Evolutionary conservation across 1,140 invertebrate species (phyloP), one percentile per base, ranked within the genome.

Genomic region (Scaptomyza pallida): DNA sequence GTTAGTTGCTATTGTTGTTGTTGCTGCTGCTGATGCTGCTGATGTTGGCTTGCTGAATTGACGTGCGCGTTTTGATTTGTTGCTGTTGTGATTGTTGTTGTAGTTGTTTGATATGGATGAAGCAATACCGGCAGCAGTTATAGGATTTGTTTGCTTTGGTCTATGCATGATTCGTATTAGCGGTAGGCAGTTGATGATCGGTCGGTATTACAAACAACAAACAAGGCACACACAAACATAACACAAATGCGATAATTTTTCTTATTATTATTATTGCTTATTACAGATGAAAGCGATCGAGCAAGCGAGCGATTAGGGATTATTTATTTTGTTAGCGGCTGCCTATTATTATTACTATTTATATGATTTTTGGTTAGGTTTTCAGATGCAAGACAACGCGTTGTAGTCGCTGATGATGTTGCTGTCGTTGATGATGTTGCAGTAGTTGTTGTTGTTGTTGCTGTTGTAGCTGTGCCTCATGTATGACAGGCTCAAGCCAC

Each of bases 121-220:
- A 70, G 81, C 81, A 86, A 86, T 86, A 85, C 82, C 82, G 71
- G 81, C 70, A 80, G 81, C 81, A 85, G 82, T 86, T 86, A 86
- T 88, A 78, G 81, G 73, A 81, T 88, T 86, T 60, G 55, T 70
- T 79, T 90, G 71, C 81, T 73, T 83, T 75, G 82, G 79, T 85
- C 86, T 90, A 90, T 90, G 88, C 88, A 90, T 90, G 82, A 86
- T 88, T n/a, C 88, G 73, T 30, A 30, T 85, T 89, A 86, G 71
- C 69, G 63, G 62, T 62, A 48, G 62, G 48, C 21, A 55, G 75
- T 50, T 60, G 43, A 54, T 62, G 51, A 40, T 69, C 17, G 44
- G 55, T 44, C 78, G 59, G 56, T 85, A 81, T 86, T 86, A 85
- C 62, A 57, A 68, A 64, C 56, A 81, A 56, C 63, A 69, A 70